Conservation (phyloP, 2,113 vertebrate species). For the Illadopsis cleaveri region DNA sequence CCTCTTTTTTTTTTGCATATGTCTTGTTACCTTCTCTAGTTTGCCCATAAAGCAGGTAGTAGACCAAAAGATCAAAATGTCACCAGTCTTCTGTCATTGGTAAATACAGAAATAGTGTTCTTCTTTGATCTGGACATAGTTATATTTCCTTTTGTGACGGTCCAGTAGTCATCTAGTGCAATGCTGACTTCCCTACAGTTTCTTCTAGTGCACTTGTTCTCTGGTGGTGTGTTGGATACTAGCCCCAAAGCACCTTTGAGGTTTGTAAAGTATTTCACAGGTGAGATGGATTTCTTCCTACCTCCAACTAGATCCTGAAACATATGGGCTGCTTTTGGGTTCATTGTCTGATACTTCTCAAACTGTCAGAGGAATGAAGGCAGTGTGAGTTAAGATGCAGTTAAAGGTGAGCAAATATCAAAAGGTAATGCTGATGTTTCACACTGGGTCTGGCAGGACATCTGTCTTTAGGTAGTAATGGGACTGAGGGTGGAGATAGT, state of each 20-base stretch:
- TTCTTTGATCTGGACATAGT: neutral
- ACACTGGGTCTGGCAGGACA: neutral
- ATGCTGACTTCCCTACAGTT: neutral
- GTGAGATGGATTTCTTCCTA: neutral
- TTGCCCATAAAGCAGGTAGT: neutral
- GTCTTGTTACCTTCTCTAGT: neutral
- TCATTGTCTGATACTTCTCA: neutral
- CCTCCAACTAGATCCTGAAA: neutral
- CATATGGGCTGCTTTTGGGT: neutral
- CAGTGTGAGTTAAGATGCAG: neutral
- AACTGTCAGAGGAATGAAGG: neutral
- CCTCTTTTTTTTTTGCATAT: accelerated
- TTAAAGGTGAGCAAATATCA: neutral
- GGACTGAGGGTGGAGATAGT: neutral
- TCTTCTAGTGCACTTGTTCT: neutral
- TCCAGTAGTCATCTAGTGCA: neutral
- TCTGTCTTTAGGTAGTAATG: neutral
- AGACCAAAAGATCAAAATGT: neutral
- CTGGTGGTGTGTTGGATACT: neutral
- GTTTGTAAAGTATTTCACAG: neutral
- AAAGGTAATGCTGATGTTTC: neutral
- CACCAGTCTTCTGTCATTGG: neutral
- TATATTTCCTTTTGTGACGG: neutral
- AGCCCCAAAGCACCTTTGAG: neutral
- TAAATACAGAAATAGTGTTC: neutral